Conservation (phyloP, 2,888 invertebrate species). For the Caenorhabditis sp. region DNA sequence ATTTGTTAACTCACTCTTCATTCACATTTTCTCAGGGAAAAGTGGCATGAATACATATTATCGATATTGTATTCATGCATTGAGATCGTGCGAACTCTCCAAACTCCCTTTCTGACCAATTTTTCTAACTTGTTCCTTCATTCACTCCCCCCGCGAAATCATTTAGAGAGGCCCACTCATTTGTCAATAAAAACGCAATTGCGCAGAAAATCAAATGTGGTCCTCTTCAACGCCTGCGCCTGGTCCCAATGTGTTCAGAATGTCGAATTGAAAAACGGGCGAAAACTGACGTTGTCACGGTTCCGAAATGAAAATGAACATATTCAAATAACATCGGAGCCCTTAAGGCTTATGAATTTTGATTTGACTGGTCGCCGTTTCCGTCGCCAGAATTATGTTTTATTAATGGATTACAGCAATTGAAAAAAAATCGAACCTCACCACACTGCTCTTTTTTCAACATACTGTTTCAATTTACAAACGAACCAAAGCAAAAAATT, state of each 20-base stretch:
- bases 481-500: too few relatives aligned
- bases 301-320: conserved; percentile 30
- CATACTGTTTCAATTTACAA: too few relatives aligned
- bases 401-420: conserved; percentile 37
- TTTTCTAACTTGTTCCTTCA: not conserved
- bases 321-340: conserved; percentile 44
- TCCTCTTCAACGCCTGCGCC: conserved; percentile 9
- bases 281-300: conserved; percentile 47
- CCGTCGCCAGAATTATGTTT: conserved; percentile 17
- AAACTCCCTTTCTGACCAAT: not conserved
- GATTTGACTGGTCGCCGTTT: conserved; percentile 23
- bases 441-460: too few relatives aligned
- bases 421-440: not conserved
- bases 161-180: conserved; percentile 36
- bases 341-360: conserved; percentile 34
- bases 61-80: too few relatives aligned
- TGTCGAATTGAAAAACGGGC: conserved; percentile 21
- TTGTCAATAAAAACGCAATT: conserved; percentile 57
- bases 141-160: conserved; percentile 11
- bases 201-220: conserved; percentile 56
- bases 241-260: not conserved
- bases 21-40: conserved; percentile 39
- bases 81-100: too few relatives aligned
- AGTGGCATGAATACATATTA: too few relatives aligned
- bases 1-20: conserved; percentile 19